Evolutionary conservation across 2,888 invertebrate genomes (phyloP), one percentile per base, ranked within the genome.

Genomic region (Sinelater perroti): DNA sequence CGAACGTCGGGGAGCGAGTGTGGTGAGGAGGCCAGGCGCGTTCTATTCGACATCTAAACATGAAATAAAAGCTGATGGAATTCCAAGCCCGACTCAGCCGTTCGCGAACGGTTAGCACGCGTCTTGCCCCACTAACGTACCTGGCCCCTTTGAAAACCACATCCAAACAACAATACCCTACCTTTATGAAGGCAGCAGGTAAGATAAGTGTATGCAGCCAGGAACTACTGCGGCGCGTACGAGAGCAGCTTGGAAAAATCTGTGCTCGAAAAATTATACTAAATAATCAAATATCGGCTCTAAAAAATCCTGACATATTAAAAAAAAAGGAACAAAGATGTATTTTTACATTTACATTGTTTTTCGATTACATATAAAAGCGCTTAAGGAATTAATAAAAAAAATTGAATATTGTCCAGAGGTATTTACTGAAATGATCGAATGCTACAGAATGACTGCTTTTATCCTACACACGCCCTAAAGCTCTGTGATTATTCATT

Each of bases 21-120:
- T 42, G 28, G 18, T 46, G 38, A 36, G 30, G 11, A 50, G 21
- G 50, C 33, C 44, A 24, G 46, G 46, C 51, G 40, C 49, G 55
- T 53, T 60, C 64, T 62, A 66, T 57, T 64, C 67, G 47, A 62
- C 58, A 53, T 67, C 65, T 64, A 62, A 67, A 67, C 66, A 65
- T 69, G 67, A 70, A 71, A 70, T 72, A 71, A 68, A 64, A 62
- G 63, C 61, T 57, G 64, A 61, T 65, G 70, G 72, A 73, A 74
- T 73, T 72, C 70, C 71, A 67, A 67, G 67, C 70, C 63, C 67
- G 67, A 71, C 61, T 61, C 56, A 57, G 52, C 65, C 63, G 65
- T 64, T 68, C 66, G 69, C 67, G 66, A 74, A 73, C 73, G 73
- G 73, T 73, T 73, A 67, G 67, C 68, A 62, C 67, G 57, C 66